Conservation (phyloP, 2,888 invertebrate genomes). For the Himalopsyche tibetana region DNA sequence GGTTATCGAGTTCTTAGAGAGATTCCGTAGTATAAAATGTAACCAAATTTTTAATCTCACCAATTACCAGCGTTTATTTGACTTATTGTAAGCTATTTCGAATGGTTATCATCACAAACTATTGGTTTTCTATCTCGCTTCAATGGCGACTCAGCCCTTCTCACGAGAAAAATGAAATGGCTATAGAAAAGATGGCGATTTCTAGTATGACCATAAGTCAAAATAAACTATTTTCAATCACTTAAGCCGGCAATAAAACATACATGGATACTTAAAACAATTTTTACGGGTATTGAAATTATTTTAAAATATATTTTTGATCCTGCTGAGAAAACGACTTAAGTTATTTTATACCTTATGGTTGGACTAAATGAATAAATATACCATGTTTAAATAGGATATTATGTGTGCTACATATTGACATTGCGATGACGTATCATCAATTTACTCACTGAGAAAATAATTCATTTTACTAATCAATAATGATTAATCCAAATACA, state of each 20-base stretch:
- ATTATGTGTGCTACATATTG: too few species aligned
- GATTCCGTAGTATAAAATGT: slow-evolving; percentile 50
- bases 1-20: slow-evolving; percentile 50
- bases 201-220: slow-evolving; percentile 52
- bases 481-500: too few species aligned
- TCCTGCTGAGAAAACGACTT: too few species aligned
- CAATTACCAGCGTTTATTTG: slow-evolving; percentile 57
- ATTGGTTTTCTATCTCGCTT: slow-evolving; percentile 72
- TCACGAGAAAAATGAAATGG: slow-evolving; percentile 78
- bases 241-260: neutral
- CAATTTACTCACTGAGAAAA: too few species aligned
- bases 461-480: too few species aligned
- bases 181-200: slow-evolving; percentile 76
- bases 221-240: slow-evolving; percentile 40
- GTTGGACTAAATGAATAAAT: too few species aligned
- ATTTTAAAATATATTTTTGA: too few species aligned
- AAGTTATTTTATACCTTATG: too few species aligned
- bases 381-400: too few species aligned
- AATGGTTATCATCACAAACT: slow-evolving; percentile 58
- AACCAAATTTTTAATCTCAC: slow-evolving; percentile 49
- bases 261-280: neutral
- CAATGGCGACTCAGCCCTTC: slow-evolving; percentile 70
- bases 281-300: too few species aligned
- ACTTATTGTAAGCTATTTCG: slow-evolving; percentile 54
- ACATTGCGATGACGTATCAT: too few species aligned